A percentile compares a stretch with the other conserved stretches of the same genome.
Conservation (phyloP, 2,888 invertebrate genomes). For the Mythimna albipuncta region DNA sequence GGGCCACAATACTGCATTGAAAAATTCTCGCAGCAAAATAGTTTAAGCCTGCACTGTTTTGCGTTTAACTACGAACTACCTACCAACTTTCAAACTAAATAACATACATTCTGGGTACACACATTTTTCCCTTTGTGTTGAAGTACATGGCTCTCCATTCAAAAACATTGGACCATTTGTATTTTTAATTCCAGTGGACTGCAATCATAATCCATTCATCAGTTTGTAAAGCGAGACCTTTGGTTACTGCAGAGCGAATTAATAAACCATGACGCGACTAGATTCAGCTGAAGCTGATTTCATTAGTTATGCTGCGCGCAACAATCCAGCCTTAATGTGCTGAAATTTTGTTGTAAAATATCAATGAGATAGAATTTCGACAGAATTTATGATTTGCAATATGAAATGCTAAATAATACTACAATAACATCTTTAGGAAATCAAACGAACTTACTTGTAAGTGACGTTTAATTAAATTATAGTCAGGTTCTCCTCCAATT, state of each 20-base stretch:
- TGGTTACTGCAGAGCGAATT: slow-evolving; percentile 9
- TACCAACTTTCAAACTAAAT: too few species aligned
- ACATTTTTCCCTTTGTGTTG: not conserved
- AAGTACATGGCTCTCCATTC: not conserved
- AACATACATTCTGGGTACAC: too few species aligned
- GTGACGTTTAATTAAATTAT: too few species aligned
- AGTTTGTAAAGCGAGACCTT: not conserved
- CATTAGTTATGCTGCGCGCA: not conserved
- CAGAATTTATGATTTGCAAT: not conserved
- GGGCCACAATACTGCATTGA: too few species aligned
- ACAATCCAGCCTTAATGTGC: not conserved
- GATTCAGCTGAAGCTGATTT: not conserved
- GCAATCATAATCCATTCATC: not conserved
- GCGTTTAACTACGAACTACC: too few species aligned
- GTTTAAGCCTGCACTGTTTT: too few species aligned
- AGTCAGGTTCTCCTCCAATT: not conserved
- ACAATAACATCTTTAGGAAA: too few species aligned
- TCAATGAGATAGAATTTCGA: not conserved
- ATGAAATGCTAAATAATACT: too few species aligned
- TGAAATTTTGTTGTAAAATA: not conserved
- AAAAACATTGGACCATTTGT: not conserved
- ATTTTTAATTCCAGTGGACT: not conserved
- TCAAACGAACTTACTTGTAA: too few species aligned
- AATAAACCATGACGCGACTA: slow-evolving; percentile 1
- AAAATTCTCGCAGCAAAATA: too few species aligned